Evolutionary conservation across 2,888 invertebrate genomes (phyloP), one percentile per base, ranked within the genome.

Genomic region (Criorhina ranunculi): DNA sequence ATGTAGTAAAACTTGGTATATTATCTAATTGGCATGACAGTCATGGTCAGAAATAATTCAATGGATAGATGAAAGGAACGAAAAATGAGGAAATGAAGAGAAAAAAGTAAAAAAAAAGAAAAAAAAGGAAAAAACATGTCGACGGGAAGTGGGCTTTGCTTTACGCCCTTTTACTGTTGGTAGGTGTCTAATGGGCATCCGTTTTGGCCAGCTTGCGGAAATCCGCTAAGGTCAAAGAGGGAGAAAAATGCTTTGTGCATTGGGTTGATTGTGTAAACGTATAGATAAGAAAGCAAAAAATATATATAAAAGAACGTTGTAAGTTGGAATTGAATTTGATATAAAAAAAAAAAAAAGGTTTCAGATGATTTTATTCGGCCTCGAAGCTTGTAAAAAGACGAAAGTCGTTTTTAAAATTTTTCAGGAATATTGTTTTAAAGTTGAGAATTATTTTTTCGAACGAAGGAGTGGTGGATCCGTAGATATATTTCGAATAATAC

Each of bases 141-240:
- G 46, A 75, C 79, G 60, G 79, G 64, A 73, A 85, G 83, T 79
- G 75, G 83, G 83, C 67, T 79, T 69, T 79, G 69, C 79, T 70
- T 85, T 64, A 79, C 83, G 79, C 83, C 83, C 75, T 75, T 85
- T 85, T 70, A 75, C 79, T 85, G 78, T 78, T 79, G 83, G 83
- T 79, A 85, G 83, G 83, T 85, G 83, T 85, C 83, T 85, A 85
- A 85, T 85, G 83, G 83, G 83, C 83, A 75, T 85, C 83, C 83
- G 83, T 78, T 85, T 79, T 79, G 83, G 69, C 79, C 79, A 85
- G 79, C 75, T 85, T 79, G 79, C 83, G 83, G 83, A 85, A 70
- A 79, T 85, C 79, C 83, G 79, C 75, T 75, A 85, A 83, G 82
- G 79, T 79, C 75, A 78, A 79, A 85, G 66, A 64, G 69, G 83